Conservation (phyloP, 2,113 vertebrate genomes). For the Crotophaga sulcirostris region DNA sequence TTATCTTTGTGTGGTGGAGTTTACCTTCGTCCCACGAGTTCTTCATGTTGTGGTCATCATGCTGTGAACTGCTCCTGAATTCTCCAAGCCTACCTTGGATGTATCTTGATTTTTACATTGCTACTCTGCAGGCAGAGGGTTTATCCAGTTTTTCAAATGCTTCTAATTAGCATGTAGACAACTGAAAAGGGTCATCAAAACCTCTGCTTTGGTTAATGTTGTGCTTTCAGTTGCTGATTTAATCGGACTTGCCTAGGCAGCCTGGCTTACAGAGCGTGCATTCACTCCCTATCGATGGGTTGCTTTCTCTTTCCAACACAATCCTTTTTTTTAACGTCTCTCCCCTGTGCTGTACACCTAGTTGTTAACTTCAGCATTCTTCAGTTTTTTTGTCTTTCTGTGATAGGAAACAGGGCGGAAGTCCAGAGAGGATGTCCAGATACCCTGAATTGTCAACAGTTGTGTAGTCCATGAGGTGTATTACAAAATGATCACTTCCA, state of each 20-base stretch:
- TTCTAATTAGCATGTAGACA: not conserved
- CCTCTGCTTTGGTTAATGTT: not conserved
- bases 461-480: not conserved
- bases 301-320: not conserved
- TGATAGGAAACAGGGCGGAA: not conserved
- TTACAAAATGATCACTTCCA: not conserved
- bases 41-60: accelerated
- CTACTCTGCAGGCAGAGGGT: not conserved
- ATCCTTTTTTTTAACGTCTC: not conserved
- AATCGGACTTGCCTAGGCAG: not conserved
- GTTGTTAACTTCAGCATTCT: not conserved
- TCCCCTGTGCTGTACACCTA: not conserved
- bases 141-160: not conserved
- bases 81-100: not conserved
- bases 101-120: not conserved
- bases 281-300: not conserved
- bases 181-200: not conserved
- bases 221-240: not conserved
- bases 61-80: not conserved
- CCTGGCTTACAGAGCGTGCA: not conserved
- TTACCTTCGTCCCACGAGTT: not conserved
- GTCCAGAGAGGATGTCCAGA: not conserved
- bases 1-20: not conserved
- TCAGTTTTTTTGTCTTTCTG: not conserved
- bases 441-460: not conserved